These are phyloP conservation scores for Ectemnius cavifrons DNA, from an alignment of 2,888 invertebrate genomes.

Conservation along the genomic window DNA sequence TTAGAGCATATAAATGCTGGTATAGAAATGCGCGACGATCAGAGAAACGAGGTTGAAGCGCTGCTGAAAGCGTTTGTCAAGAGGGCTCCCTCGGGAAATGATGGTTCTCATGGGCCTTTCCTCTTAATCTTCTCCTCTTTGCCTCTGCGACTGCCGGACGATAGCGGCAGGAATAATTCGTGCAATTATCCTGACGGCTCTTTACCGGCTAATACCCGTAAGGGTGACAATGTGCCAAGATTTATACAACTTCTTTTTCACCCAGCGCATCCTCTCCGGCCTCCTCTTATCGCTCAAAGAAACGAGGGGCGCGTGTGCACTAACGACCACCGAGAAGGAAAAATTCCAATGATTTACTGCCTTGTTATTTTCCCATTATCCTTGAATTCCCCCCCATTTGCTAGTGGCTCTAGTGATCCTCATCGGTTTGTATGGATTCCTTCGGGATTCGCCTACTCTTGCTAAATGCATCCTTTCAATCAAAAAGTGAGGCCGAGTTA, in stretches of 20 bases:
- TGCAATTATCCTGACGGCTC: slow-evolving; percentile 26
- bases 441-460: too few species aligned
- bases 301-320: neutral
- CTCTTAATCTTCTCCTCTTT: neutral
- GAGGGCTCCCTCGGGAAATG: too few species aligned
- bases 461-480: too few species aligned
- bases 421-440: too few species aligned
- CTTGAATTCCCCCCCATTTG: too few species aligned
- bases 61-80: too few species aligned
- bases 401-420: too few species aligned
- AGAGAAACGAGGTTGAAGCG: neutral
- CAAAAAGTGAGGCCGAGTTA: too few species aligned
- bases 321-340: slow-evolving; percentile 1
- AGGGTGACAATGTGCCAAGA: neutral
- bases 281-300: neutral
- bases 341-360: slow-evolving; percentile 27
- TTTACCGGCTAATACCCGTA: neutral
- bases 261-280: neutral
- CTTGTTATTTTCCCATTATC: slow-evolving; percentile 6
- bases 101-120: neutral
- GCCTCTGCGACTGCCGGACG: neutral
- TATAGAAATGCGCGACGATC: slow-evolving; percentile 42
- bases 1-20: slow-evolving; percentile 49
- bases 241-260: slow-evolving; percentile 16
- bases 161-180: slow-evolving; percentile 9